Base-by-base conservation (phyloP, 2,888 invertebrate genomes). In the Dryadula phaetusa region DNA sequence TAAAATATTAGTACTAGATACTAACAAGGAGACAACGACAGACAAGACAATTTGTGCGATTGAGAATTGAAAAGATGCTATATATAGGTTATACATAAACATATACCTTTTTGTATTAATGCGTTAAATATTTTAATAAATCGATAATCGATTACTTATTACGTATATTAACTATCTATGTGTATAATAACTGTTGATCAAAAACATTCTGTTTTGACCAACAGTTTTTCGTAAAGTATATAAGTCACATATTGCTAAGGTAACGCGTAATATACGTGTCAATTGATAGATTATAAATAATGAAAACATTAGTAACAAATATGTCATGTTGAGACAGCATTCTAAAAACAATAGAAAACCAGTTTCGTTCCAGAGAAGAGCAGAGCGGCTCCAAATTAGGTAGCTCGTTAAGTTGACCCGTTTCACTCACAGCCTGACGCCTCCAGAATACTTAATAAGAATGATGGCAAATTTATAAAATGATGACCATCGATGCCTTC, bases 361-460 rank as follows among this genome's bases (percentile, higher is more conserved):
- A 49, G 73, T 73, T 72, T 58, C 8, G 34, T 37, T 62, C 44
- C 25, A 62, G 49, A 40, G 16, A 66, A 66, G 44, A 65, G 28
- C 67, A 68, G 49, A 34, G 65, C 76, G 66, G 18, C 20, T 70
- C 76, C 75, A 76, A 77, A 77, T 80, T 77, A 74, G 75, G 76
- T 66, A 64, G 61, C 64, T 72, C 71, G 68, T 70, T 69, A 70
- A 62, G 56, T 62, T 62, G 63, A 62, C 52, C 66, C 60, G 68
- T 74, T 73, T 75, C 62, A 70, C 68, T 67, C 64, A 69, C 69
- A 49, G 47, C 25, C 62, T 64, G 49, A 73, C 73, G 72, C 18
- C 6, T 44, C 72, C 67, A 60, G 71, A 66, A 70, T 68, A 22
- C 47, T 52, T 52, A 52, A 28, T 16, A 16, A 10, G 28, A 52